Evolutionary conservation across 2,113 vertebrate genomes (phyloP), one percentile per base, ranked within the genome.

Genomic region (Dasyornis broadbenti): DNA sequence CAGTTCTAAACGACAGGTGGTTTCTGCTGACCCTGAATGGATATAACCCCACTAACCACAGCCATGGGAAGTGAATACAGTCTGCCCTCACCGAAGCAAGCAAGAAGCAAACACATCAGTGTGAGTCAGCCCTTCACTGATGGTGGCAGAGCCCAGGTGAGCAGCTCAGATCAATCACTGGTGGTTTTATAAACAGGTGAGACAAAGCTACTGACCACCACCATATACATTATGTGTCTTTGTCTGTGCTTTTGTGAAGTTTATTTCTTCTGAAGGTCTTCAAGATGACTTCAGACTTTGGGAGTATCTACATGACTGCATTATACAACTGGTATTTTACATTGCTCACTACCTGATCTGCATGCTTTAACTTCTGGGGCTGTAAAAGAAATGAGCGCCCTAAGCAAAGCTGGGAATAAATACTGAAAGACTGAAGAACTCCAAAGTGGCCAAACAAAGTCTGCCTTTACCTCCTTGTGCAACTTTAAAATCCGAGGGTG

Each of bases 151-250:
- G 49, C 24, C 37, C 44, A 44, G 15, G 44, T 13, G 23, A 26
- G 23, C 30, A 53, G 28, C 47, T 45, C 57, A 54, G 26, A 40
- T 28, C 14, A 40, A 16, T 14, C 30, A 7, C 20, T 15, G 27
- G 7, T 24, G 28, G 1, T 24, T 82, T 89, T 45, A 6, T 4
- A 22, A 82, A 79, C 39, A 45, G 11, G 9, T 45, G 88, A 68
- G 14, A 39, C 5, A 89, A 69, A 82, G 39, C 11, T 27, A 4
- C 26, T 64, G 44, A 59, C 21, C 61, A 50, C 13, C 33, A 33
- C 7, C 28, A 57, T 14, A 30, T 1, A 26, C 3, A 3, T 24
- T 24, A 6, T 5, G 1, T 30, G 21, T 47, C 6, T 33, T 61
- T 57, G 11, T 20, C 28, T 22, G 17, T 63, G 47, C 23, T 75